These are phyloP conservation scores for Philotrypesis tridentata DNA, from an alignment of 1,140 invertebrate genomes.

Conservation along the genomic window DNA sequence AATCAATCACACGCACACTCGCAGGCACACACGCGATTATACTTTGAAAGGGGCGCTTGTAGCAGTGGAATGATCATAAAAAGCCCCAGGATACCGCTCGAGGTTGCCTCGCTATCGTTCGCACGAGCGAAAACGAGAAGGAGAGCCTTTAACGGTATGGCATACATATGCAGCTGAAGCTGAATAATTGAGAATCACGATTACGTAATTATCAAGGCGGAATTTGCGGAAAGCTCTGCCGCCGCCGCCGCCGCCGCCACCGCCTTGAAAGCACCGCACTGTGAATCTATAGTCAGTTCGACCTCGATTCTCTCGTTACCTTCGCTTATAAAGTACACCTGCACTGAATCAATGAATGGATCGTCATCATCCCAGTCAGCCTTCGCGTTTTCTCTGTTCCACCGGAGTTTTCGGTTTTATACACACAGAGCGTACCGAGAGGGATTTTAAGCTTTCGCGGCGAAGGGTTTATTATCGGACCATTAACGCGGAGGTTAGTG, in stretches of 20 bases:
- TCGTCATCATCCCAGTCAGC: background rate
- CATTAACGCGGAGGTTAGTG: background rate
- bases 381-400: background rate
- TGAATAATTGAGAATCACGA: conserved; percentile 30
- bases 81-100: background rate
- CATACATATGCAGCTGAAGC: conserved; percentile 5
- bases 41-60: no score
- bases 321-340: background rate
- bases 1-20: background rate
- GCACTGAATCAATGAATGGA: conserved; percentile 31
- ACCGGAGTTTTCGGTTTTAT: background rate
- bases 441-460: background rate
- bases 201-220: conserved; percentile 39
- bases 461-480: conserved; percentile 11
- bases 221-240: conserved; percentile 19
- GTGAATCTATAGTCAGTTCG: background rate
- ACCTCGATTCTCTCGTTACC: conserved; percentile 41
- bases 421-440: background rate
- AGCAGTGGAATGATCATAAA: background rate
- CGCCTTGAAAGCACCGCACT: conserved; percentile 11
- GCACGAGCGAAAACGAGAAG: background rate
- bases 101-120: background rate
- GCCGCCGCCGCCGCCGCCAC: no score
- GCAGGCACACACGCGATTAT: background rate
- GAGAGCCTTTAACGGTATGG: background rate